Conservation (phyloP, 2,888 invertebrate species). For the Orchestes rusci region DNA sequence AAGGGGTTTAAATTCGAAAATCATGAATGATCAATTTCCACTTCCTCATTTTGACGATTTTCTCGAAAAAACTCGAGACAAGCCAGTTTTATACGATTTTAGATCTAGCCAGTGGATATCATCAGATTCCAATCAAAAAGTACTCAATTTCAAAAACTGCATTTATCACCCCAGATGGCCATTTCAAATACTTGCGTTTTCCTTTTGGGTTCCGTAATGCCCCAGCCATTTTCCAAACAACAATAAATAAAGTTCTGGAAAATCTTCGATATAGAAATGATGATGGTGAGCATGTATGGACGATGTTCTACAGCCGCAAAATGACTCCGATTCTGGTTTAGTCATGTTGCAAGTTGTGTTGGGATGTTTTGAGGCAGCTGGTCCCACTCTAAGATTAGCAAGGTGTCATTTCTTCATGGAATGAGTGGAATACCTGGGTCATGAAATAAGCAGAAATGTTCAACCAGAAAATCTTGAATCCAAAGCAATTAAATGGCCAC, state of each 20-base stretch:
- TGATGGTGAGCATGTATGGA: slow-evolving; percentile 7
- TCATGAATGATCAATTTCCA: background rate
- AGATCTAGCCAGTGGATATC: slow-evolving; percentile 32
- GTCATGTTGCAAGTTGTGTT: background rate
- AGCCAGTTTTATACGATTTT: slow-evolving; percentile 30
- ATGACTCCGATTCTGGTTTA: background rate
- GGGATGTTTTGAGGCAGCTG: background rate
- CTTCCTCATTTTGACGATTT: slow-evolving; percentile 26
- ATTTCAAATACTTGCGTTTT: slow-evolving; percentile 31
- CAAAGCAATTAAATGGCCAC: no score
- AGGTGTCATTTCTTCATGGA: background rate
- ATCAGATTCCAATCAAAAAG: slow-evolving; percentile 32
- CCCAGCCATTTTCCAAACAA: slow-evolving; percentile 15
- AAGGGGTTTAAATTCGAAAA: background rate
- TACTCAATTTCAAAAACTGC: slow-evolving; percentile 32
- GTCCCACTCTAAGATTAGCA: background rate
- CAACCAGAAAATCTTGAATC: no score
- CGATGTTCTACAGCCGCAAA: background rate
- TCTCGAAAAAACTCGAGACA: slow-evolving; percentile 26
- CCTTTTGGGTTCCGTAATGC: slow-evolving; percentile 28
- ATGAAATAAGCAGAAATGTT: background rate
- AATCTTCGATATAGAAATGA: slow-evolving; percentile 1
- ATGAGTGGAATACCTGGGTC: background rate
- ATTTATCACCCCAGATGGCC: slow-evolving; percentile 32
- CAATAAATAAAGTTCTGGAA: slow-evolving; percentile 20